phyloP scores from a whole-genome alignment of 1,140 invertebrate genomes.

The Proales similis region DNA sequence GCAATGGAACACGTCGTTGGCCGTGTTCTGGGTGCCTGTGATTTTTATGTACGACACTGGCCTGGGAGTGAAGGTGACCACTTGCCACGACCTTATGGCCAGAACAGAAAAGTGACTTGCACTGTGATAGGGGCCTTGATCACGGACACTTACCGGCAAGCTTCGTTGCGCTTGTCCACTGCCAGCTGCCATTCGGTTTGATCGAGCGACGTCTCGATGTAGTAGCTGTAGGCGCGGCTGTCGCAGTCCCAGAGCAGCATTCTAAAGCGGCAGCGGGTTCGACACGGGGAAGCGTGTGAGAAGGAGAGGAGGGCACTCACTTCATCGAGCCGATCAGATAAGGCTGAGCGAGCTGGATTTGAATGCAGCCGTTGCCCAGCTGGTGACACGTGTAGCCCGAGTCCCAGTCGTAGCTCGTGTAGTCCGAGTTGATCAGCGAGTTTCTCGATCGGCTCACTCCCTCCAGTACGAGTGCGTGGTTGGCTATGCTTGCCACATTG shows the following conservation, averaged over 20 bases:
- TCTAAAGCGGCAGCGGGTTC: no score
- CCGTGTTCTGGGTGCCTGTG: constrained; percentile 88
- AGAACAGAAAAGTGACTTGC: constrained; percentile 40
- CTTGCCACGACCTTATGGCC: constrained; percentile 85
- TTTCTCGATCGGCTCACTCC: constrained; percentile 83
- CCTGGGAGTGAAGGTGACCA: constrained; percentile 68
- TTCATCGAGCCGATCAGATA: constrained; percentile 83
- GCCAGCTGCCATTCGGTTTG: constrained; percentile 79
- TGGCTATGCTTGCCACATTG: constrained; percentile 82
- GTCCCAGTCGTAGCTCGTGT: constrained; percentile 92
- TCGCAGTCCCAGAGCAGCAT: constrained; percentile 96
- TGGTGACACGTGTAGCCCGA: constrained; percentile 97
- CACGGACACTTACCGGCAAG: constrained; percentile 62
- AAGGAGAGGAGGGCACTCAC: no score
- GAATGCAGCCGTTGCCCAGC: constrained; percentile 83
- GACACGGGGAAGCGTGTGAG: neutral
- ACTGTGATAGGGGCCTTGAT: neutral
- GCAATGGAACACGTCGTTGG: constrained; percentile 91
- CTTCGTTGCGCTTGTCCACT: constrained; percentile 64
- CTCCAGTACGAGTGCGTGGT: constrained; percentile 84
- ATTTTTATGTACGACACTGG: constrained; percentile 89
- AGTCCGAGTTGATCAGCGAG: constrained; percentile 90
- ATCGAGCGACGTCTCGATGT: constrained; percentile 89
- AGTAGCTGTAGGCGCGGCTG: constrained; percentile 87
- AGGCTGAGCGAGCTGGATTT: constrained; percentile 89